Base-by-base conservation (phyloP, 2,113 vertebrate species). In the Arenaria interpres region DNA sequence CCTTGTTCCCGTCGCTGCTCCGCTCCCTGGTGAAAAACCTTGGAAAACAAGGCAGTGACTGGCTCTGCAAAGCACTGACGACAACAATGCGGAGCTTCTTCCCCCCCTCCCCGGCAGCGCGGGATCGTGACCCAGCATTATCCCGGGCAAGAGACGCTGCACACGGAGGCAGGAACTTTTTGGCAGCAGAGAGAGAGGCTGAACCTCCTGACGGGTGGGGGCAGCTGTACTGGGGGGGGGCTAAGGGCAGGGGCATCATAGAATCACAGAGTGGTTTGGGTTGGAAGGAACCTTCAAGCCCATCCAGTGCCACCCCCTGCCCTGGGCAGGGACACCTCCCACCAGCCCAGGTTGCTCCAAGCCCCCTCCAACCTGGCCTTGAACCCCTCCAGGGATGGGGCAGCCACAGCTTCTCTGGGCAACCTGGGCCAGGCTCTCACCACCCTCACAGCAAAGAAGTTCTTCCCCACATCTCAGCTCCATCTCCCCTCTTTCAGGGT, bases 31-130 rank as follows among this genome's bases (percentile, higher is more conserved):
- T 7, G 87, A 45, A 32, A 60, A 69, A 2, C 7, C 33, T 22
- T 4, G 14, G 94, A 56, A 37, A 68, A 69, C 78, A 39, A 85
- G 82, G 92, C 95, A 2, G 94, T 64, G 96, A 88, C 62, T 73
- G 94, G 85, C 96, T 95, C 95, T 88, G 90, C 92, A 91, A 54
- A 95, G 94, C 95, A 76, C 90, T 68, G 72, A 16, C 3, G 22
- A 57, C 85, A 93, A 68, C 95, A 91, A 88, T 53, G 78, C 43
- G 0, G 51, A 69, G 74, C 88, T 93, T 88, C 74, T 93, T 76
- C 43, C 85, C 46, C n/a, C 0, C 0, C 88, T 14, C 8, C 14
- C 48, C 2, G 3, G 41, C 71, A 69, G 54, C 3, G 1, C 0
- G 11, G 83, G 51, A 77, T 19, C 54, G 1, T 43, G 20, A 43